phyloP scores from a whole-genome alignment of 2,888 invertebrate genomes.

The Ischnura elegans region DNA sequence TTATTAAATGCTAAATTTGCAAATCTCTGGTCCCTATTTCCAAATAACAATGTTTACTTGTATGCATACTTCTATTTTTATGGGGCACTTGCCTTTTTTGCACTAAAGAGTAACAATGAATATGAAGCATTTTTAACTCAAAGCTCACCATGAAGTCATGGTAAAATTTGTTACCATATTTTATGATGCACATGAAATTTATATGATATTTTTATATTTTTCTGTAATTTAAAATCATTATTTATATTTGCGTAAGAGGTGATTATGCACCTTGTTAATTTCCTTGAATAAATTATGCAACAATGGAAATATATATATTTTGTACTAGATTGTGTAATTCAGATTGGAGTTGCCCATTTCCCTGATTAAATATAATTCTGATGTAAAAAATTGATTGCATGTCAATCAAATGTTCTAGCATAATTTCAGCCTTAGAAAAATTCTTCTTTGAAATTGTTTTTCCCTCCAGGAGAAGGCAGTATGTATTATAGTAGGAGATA shows the following conservation, averaged over 20 bases:
- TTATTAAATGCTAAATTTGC: neutral
- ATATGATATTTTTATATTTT: neutral
- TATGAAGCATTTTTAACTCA: neutral
- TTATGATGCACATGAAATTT: neutral
- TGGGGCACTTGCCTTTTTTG: neutral
- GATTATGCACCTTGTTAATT: neutral
- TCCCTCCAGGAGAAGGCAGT: no score
- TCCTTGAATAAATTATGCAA: neutral
- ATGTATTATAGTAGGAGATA: no score
- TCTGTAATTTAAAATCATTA: neutral
- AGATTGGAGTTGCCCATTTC: no score
- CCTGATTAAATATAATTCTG: no score
- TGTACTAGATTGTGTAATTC: neutral
- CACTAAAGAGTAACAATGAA: neutral
- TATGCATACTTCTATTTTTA: neutral
- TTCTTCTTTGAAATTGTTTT: no score
- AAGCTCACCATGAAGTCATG: neutral
- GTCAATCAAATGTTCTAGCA: no score
- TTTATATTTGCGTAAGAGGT: neutral
- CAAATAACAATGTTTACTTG: neutral
- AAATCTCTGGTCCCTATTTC: neutral
- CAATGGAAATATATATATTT: neutral
- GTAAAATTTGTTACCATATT: constrained; percentile 24
- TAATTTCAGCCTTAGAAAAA: no score
- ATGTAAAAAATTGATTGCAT: no score